Conservation (phyloP, 2,888 invertebrate species). For the Nebria salina region DNA sequence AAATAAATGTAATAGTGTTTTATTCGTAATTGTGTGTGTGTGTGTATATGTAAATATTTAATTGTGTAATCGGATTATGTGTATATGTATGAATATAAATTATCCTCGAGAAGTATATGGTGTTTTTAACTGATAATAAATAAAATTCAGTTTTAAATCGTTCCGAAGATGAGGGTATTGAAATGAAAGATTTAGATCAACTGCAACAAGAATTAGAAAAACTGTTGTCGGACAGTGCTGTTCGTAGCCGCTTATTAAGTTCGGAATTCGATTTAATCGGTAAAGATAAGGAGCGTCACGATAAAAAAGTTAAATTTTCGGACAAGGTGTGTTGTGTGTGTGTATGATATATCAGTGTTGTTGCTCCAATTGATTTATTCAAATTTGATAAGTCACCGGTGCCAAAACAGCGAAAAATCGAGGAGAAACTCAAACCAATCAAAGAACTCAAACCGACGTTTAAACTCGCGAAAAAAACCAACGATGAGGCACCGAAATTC, state of each 20-base stretch:
- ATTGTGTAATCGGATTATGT: too few relatives aligned
- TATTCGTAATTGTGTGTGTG: too few relatives aligned
- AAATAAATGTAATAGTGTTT: too few relatives aligned
- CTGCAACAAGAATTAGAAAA: conserved; percentile 89
- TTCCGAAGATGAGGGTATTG: conserved; percentile 78
- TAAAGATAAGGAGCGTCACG: conserved; percentile 68
- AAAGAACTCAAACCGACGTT: conserved; percentile 36
- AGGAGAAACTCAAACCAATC: conserved; percentile 31
- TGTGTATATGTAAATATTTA: too few relatives aligned
- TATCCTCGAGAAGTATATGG: not conserved
- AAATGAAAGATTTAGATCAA: conserved; percentile 88
- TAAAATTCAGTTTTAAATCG: conserved; percentile 67
- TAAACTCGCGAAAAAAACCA: conserved; percentile 52
- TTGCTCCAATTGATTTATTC: too few relatives aligned
- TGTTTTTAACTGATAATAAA: not conserved
- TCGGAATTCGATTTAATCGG: conserved; percentile 78
- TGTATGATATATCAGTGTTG: not conserved
- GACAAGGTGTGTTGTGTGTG: conserved; percentile 54
- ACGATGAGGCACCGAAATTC: conserved; percentile 62
- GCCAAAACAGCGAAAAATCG: conserved; percentile 57
- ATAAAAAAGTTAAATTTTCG: conserved; percentile 60
- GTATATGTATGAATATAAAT: too few relatives aligned
- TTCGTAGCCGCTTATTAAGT: conserved; percentile 81
- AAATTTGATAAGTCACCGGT: conserved; percentile 48
- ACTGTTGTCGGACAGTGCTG: conserved; percentile 82